These are phyloP conservation scores for Metopolophium dirhodum DNA, from an alignment of 1,140 invertebrate species.

Conservation along the genomic window DNA sequence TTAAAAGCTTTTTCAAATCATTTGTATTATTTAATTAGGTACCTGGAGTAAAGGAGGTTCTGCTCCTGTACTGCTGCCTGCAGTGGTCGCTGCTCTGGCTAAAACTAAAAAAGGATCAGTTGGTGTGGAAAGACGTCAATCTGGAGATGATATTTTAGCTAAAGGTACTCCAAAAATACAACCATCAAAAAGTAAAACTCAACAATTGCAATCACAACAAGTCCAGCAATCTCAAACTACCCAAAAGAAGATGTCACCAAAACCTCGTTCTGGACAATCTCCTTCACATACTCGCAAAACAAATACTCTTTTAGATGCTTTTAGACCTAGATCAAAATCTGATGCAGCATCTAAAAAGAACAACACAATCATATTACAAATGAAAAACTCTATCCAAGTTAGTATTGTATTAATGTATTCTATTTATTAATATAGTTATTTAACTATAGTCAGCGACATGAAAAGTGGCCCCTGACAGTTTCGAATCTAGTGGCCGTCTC, in stretches of 20 bases:
- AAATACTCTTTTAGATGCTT: slow-evolving; percentile 77
- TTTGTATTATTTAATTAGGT: slow-evolving; percentile 16
- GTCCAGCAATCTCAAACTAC: neutral
- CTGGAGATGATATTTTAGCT: slow-evolving; percentile 64
- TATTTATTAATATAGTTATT: neutral
- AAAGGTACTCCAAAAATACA: slow-evolving; percentile 57
- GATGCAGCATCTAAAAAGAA: slow-evolving; percentile 75
- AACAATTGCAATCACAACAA: slow-evolving; percentile 44
- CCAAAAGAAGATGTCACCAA: slow-evolving; percentile 43
- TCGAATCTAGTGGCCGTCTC: too few relatives aligned
- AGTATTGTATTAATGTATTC: slow-evolving; percentile 59
- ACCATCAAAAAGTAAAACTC: slow-evolving; percentile 35
- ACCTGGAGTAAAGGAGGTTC: slow-evolving; percentile 51
- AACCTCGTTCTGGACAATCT: slow-evolving; percentile 53
- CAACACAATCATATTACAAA: slow-evolving; percentile 75
- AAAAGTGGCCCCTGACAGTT: too few relatives aligned
- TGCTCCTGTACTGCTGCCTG: slow-evolving; percentile 43
- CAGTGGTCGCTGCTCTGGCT: slow-evolving; percentile 47
- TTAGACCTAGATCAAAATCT: slow-evolving; percentile 80
- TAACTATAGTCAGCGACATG: too few relatives aligned
- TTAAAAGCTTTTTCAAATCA: neutral
- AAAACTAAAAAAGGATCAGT: slow-evolving; percentile 38
- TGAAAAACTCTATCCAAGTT: slow-evolving; percentile 81
- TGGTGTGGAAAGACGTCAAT: slow-evolving; percentile 63
- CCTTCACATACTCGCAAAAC: slow-evolving; percentile 68